phyloP scores from a whole-genome alignment of 2,888 invertebrate species.

The Hylaea fasciaria region DNA sequence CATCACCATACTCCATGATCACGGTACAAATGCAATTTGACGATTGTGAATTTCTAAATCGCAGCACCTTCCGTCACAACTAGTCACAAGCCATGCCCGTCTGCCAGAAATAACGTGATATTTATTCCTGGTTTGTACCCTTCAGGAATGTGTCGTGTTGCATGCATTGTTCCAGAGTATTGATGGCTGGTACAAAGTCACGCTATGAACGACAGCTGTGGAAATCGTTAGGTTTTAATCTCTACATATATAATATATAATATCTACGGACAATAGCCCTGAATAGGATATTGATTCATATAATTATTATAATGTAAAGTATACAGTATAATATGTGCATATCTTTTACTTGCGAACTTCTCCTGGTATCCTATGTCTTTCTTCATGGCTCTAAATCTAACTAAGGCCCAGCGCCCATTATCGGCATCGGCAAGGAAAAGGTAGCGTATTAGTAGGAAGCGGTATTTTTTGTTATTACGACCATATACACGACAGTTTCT shows the following conservation, averaged over 20 bases:
- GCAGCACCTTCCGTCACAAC: too few species aligned
- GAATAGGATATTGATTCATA: slow-evolving; percentile 1
- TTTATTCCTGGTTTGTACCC: slow-evolving; percentile 13
- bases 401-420: too few species aligned
- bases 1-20: too few species aligned
- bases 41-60: too few species aligned
- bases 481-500: too few species aligned
- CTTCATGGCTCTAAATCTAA: too few species aligned
- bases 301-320: too few species aligned
- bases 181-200: slow-evolving; percentile 27
- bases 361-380: too few species aligned
- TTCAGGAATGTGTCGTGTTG: slow-evolving; percentile 25
- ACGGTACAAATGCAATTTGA: slow-evolving; percentile 7
- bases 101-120: slow-evolving; percentile 1
- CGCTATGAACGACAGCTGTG: slow-evolving; percentile 38
- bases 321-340: background rate
- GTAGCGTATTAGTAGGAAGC: too few species aligned
- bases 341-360: too few species aligned
- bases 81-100: too few species aligned
- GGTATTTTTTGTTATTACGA: background rate
- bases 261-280: slow-evolving; percentile 33
- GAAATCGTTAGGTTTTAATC: slow-evolving; percentile 36
- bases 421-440: too few species aligned
- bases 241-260: background rate
- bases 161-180: slow-evolving; percentile 23